Evolutionary conservation across 2,113 vertebrate genomes (phyloP), one percentile per base, ranked within the genome.

Genomic region (Leucopternis melanops): DNA sequence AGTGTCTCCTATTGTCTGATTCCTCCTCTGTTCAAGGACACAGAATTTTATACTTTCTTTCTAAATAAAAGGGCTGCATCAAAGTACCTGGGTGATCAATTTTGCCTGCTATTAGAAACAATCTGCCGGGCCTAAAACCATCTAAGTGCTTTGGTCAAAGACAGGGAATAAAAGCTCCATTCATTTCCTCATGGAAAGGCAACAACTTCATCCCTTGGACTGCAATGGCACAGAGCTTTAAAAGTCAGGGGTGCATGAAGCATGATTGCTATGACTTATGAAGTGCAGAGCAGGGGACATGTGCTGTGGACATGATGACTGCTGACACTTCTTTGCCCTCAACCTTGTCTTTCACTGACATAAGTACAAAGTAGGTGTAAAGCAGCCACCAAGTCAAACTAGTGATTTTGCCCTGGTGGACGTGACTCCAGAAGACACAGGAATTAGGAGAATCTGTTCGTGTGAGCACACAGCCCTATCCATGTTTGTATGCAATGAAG

Each of bases 21-120:
- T 90, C 66, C 57, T 79, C 31, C 69, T 72, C 66, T 82, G 45
- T 79, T 80, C 92, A 73, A 88, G 81, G 78, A 86, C 87, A 90
- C 15, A 22, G 73, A 75, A 77, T 93, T 95, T 75, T 92, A 34
- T 95, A 80, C 84, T 95, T 93, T 80, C 86, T 88, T 91, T 86
- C 42, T 70, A 80, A 94, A 95, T 92, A 84, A 82, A 96, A 96
- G 67, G 31, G 49, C 87, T 79, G 61, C 58, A 72, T 91, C 78
- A 80, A 87, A 97, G 84, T 49, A 91, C 81, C 81, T 62, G 58
- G 62, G 49, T 82, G 95, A 94, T 94, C 96, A 95, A 93, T 96
- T 94, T 85, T 96, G 84, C 45, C 81, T 77, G 87, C 92, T 96
- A 90, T 96, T 92, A 94, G 70, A 91, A 90, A 91, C 78, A 90